Evolutionary conservation across 2,797 vertebrate species (phyloP).

Genomic region (Pogonophryne albipinna): DNA sequence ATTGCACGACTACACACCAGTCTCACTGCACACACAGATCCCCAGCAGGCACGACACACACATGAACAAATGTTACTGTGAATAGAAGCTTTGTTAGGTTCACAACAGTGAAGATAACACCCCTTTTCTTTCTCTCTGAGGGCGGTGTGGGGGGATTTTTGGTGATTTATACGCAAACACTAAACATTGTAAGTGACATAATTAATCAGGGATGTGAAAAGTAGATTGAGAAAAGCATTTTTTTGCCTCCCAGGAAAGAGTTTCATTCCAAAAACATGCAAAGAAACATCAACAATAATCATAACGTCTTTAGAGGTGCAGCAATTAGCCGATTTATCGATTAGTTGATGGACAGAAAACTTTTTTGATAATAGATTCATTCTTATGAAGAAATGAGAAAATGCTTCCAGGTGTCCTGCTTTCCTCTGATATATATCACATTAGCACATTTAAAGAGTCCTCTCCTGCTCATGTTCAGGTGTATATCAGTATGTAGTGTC

Average conservation of each 20-base stretch:
- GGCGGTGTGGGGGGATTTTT: background rate
- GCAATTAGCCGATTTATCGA: too few species aligned
- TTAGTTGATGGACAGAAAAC: too few species aligned
- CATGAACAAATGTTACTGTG: slow-evolving; percentile 47
- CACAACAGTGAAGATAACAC: slow-evolving; percentile 28
- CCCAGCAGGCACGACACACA: slow-evolving; percentile 55
- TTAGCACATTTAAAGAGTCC: too few species aligned
- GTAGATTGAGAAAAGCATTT: background rate
- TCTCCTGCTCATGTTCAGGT: too few species aligned
- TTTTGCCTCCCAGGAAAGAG: background rate
- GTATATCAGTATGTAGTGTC: too few species aligned
- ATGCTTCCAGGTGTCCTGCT: too few species aligned
- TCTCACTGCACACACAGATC: slow-evolving; percentile 47
- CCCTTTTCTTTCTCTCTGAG: background rate
- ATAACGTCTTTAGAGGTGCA: background rate
- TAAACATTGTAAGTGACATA: slow-evolving; percentile 48
- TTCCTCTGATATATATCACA: too few species aligned
- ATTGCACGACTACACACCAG: slow-evolving; percentile 32
- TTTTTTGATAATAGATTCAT: too few species aligned
- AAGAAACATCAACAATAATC: background rate
- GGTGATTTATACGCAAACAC: slow-evolving; percentile 28
- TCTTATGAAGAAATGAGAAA: too few species aligned
- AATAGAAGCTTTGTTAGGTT: slow-evolving; percentile 42
- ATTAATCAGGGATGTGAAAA: slow-evolving; percentile 14
- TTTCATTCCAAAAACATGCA: slow-evolving; percentile 25